Percentiles rank a stretch among this genome's conserved stretches.
phyloP scores from a whole-genome alignment of 2,888 invertebrate genomes.

The Allacma fusca region DNA sequence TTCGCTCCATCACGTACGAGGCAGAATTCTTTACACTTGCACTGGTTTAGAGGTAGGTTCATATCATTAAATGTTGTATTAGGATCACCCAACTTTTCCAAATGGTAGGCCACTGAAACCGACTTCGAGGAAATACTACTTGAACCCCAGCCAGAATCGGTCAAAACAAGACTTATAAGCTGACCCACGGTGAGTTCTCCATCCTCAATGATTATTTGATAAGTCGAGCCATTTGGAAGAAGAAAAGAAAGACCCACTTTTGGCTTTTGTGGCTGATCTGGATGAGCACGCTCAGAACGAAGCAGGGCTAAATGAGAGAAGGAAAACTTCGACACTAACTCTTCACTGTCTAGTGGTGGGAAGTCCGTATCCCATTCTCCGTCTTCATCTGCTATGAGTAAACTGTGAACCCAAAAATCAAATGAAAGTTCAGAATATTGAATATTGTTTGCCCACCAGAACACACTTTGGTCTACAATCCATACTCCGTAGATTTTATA shows the following conservation, averaged over 20 bases:
- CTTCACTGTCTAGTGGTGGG: slow-evolving; percentile 85
- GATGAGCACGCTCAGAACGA: slow-evolving; percentile 68
- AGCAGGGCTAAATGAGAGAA: slow-evolving; percentile 88
- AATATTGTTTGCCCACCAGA: too few relatives aligned
- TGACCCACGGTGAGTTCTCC: slow-evolving; percentile 51
- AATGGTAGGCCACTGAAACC: slow-evolving; percentile 52
- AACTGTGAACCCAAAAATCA: too few relatives aligned
- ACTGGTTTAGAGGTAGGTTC: slow-evolving; percentile 48
- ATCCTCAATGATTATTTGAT: slow-evolving; percentile 49
- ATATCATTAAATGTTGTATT: slow-evolving; percentile 51
- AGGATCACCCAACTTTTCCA: slow-evolving; percentile 59
- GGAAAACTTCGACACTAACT: slow-evolving; percentile 91
- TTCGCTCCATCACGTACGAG: slow-evolving; percentile 61
- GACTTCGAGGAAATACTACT: slow-evolving; percentile 31
- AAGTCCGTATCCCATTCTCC: slow-evolving; percentile 95
- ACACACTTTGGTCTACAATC: too few relatives aligned
- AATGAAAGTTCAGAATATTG: too few relatives aligned
- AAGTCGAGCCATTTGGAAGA: slow-evolving; percentile 54
- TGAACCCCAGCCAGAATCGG: slow-evolving; percentile 56
- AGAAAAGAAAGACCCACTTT: slow-evolving; percentile 54
- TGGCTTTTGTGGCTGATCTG: slow-evolving; percentile 21
- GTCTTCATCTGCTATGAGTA: slow-evolving; percentile 95
- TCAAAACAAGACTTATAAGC: slow-evolving; percentile 49
- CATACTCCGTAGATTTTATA: too few relatives aligned
- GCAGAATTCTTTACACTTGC: slow-evolving; percentile 60